These are phyloP conservation scores for Turritopsis rubra DNA, from an alignment of 30 jellyfish, hydroid and myxozoan species.

Conservation along the genomic window DNA sequence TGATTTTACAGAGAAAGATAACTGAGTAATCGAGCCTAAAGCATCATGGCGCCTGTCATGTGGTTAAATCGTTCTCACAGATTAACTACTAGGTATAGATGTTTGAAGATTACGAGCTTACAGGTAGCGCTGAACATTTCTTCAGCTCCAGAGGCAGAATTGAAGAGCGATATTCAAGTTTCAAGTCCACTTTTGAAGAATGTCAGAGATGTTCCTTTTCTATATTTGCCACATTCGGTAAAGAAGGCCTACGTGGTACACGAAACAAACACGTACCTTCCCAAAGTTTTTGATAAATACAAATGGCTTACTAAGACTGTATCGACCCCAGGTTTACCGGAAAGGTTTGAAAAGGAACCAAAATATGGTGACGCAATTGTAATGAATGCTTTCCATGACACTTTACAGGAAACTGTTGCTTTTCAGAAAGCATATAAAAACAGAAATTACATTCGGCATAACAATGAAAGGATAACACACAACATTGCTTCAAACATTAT, in stretches of 20 bases:
- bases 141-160: background rate
- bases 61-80: background rate
- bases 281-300: constrained; percentile 38
- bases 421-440: constrained; percentile 11
- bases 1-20: background rate
- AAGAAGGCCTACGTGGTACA: constrained; percentile 39
- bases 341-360: background rate
- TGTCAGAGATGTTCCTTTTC: constrained; percentile 40
- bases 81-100: background rate
- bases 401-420: constrained; percentile 51
- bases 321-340: constrained; percentile 59
- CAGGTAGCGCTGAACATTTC: background rate
- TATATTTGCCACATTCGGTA: constrained; percentile 35
- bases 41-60: background rate
- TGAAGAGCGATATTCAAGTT: background rate
- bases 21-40: background rate
- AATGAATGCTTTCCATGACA: constrained; percentile 29
- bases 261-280: constrained; percentile 16
- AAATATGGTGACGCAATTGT: constrained; percentile 1
- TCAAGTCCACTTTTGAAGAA: background rate
- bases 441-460: constrained; percentile 32
- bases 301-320: constrained; percentile 88
- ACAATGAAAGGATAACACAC: constrained; percentile 54
- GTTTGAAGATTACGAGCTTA: background rate
- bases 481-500: constrained; percentile 52